Evolutionary conservation across 2,888 invertebrate species (phyloP).

Genomic region (Erebia epiphron): DNA sequence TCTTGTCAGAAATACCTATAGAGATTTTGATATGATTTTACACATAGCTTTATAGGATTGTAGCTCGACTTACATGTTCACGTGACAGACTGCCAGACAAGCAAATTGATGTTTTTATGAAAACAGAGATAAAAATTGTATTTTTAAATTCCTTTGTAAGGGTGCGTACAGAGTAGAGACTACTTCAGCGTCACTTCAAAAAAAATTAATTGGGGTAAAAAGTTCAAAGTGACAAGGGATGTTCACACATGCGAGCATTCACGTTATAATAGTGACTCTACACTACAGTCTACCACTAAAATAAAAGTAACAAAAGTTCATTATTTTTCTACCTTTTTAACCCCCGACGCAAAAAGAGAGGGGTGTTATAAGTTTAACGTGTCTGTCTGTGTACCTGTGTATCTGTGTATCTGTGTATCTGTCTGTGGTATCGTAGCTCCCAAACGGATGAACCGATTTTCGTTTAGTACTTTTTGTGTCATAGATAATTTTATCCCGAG

Average conservation of each 20-base stretch:
- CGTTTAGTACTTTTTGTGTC: too few species aligned
- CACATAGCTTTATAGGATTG: too few species aligned
- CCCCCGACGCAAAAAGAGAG: too few species aligned
- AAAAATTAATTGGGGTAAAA: constrained; percentile 31
- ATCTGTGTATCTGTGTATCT: too few species aligned
- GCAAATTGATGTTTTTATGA: neutral
- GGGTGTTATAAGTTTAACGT: too few species aligned
- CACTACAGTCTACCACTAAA: neutral
- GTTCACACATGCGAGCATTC: constrained; percentile 4
- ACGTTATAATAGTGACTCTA: neutral
- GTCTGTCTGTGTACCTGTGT: too few species aligned
- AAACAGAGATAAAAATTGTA: neutral
- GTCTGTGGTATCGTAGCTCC: too few species aligned
- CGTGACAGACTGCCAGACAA: neutral
- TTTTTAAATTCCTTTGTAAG: constrained; percentile 7
- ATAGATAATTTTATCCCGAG: too few species aligned
- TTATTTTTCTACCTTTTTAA: neutral
- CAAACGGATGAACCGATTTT: too few species aligned
- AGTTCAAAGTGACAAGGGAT: constrained; percentile 27
- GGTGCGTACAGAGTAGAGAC: neutral
- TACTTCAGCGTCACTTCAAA: constrained; percentile 20
- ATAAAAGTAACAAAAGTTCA: neutral
- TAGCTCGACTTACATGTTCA: neutral
- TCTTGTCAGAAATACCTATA: too few species aligned
- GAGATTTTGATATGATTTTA: too few species aligned